Conservation (phyloP, 2,888 invertebrate species). For the Hirtodrosophila histrioides region DNA sequence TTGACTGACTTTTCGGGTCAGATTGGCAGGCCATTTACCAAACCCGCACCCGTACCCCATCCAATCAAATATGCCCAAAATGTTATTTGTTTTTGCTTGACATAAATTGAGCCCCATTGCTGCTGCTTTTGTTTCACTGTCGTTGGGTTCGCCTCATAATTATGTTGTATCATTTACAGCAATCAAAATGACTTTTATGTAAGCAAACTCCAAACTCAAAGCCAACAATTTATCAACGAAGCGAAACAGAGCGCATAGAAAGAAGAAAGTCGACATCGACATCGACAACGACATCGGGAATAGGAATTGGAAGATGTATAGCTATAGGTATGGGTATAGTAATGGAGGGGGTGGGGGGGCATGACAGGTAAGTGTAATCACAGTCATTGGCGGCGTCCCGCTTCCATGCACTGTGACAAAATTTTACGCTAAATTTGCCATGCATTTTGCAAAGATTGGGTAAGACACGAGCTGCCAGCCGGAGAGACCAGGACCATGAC, state of each 20-base stretch:
- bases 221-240: conserved; percentile 38
- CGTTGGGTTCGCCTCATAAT: conserved; percentile 45
- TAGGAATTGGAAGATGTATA: not conserved
- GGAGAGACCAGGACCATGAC: conserved; percentile 38
- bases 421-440: conserved; percentile 77
- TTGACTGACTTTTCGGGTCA: conserved; percentile 46
- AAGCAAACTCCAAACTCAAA: conserved; percentile 48
- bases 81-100: conserved; percentile 58
- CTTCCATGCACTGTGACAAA: conserved; percentile 64
- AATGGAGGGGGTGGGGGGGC: not conserved
- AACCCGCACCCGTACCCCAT: not conserved
- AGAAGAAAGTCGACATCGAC: conserved; percentile 22
- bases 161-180: conserved; percentile 74
- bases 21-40: conserved; percentile 30
- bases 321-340: conserved; percentile 3
- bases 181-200: conserved; percentile 64
- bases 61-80: not conserved
- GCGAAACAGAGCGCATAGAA: conserved; percentile 64
- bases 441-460: conserved; percentile 41
- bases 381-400: conserved; percentile 57
- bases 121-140: conserved; percentile 41
- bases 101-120: conserved; percentile 42
- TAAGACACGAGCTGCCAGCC: not conserved
- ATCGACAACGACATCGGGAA: not conserved
- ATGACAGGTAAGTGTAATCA: conserved; percentile 52